Base-by-base conservation (phyloP, 2,113 vertebrate genomes). In the Delphinapterus leucas region DNA sequence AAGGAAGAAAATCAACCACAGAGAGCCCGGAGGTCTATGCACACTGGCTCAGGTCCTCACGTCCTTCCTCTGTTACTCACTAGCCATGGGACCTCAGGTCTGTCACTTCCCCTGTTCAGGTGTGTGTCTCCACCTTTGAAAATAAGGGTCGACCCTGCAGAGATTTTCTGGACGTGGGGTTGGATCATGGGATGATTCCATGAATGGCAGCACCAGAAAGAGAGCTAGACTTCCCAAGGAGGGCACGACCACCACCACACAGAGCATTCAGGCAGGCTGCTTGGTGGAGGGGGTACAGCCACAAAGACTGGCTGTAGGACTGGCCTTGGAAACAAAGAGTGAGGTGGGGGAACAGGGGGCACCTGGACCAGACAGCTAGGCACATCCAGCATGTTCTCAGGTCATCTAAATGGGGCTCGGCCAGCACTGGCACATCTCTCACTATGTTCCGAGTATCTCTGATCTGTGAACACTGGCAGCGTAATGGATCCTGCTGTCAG, bases 351-450 rank as follows among this genome's bases (percentile, higher is more conserved):
- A 6, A 12, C 7, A 33, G 0, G 13, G 3, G 20, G 17, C 14
- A 4, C 55, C 86, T 8, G 3, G 86, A 33, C 6, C 36, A n/a
- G 60, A 65, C 55, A 1, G 6, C 55, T 11, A 13, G 60, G 26
- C 13, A 5, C 15, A 13, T 0, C 63, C 44, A 33, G 6, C 1
- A 4, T 26, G 65, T 15, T 68, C 82, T 63, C 44, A 23, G 61
- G 12, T n/a, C 58, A 33, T 31, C 3, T 8, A 8, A 11, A 12
- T 1, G 28, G 26, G 70, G 36, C 44, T 38, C 0, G 0, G 12
- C 10, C 0, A 7, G 9, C 0, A 2, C 1, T 6, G 12, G 44
- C 31, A 4, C 0, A 0, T 15, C 17, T 58, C 41, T 60, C 5
- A 1, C 70, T 36, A 0, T 33, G 58, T 11, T 8, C 38, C 0